Conservation (phyloP, 1,140 invertebrate genomes). For the Ridgeia piscesae region DNA sequence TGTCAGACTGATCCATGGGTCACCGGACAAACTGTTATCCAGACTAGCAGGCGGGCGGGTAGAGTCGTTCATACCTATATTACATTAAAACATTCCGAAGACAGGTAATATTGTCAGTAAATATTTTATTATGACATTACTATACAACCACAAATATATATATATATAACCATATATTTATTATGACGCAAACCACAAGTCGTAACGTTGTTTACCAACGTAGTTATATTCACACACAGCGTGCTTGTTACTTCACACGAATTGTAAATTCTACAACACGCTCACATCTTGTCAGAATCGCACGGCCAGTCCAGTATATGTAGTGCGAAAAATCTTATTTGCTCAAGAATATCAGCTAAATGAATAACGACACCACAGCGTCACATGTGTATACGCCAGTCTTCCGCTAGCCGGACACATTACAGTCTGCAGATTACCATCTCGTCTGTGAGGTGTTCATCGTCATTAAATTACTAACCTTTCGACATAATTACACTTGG, state of each 20-base stretch:
- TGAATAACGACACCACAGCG: not conserved
- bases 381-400: not conserved
- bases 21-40: too few relatives aligned
- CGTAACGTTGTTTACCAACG: too few relatives aligned
- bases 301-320: too few relatives aligned
- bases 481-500: not conserved
- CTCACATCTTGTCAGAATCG: too few relatives aligned
- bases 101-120: not conserved
- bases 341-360: not conserved
- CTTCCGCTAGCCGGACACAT: not conserved
- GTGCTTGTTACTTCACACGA: too few relatives aligned
- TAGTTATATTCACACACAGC: too few relatives aligned
- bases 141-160: not conserved
- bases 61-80: not conserved
- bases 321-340: not conserved
- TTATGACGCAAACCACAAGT: not conserved
- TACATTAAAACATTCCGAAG: not conserved
- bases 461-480: not conserved
- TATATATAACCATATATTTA: not conserved
- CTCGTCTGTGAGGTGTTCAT: not conserved
- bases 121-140: not conserved
- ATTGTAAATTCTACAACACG: too few relatives aligned
- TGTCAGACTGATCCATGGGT: too few relatives aligned
- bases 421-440: not conserved
- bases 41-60: not conserved